Base-by-base conservation (phyloP, 1,140 invertebrate genomes). In the Orchesella cincta region DNA sequence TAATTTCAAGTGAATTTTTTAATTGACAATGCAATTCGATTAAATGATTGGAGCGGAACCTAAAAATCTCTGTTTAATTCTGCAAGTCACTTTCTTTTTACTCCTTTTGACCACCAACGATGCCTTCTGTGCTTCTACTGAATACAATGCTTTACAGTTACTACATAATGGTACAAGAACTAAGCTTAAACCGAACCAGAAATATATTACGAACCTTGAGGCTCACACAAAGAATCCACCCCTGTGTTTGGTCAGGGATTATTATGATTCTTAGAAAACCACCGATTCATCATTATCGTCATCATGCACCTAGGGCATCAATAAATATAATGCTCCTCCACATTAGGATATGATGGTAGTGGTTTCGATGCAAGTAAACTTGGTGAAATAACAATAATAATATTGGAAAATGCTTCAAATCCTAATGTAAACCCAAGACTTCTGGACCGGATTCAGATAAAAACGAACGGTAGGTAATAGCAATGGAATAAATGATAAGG, bases 151-250 rank as follows among this genome's bases (percentile, higher is more conserved):
- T 46, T 46, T 46, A 20, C 20, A 46, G 39, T 8, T 46, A 8
- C 20, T 46, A 46, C 8, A 20, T 46, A 46, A 20, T 23, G 14
- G 54, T 57, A 23, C 26, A n/a, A 23, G n/a, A n/a, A 18, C 54
- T 26, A 14, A n/a, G n/a, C 54, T 23, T n/a, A n/a, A n/a, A n/a
- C n/a, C n/a, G n/a, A n/a, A n/a, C n/a, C n/a, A n/a, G 54, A 18
- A 57, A 57, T 57, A 57, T 5, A 26, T n/a, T 18, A 26, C 12
- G 26, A 57, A 57, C 14, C 54, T 57, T 5, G 14, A 57, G 54
- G 54, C 54, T 57, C 54, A 57, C 54, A 57, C 54, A 57, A 57
- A 57, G 54, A 57, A n/a, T 57, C 54, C 54, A 57, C 54, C 54
- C 54, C 14, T 57, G 54, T 57, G 54, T 57, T 57, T 57, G 54